These are phyloP conservation scores for Etheostoma spectabile DNA, from an alignment of 2,113 vertebrate species.

Conservation along the genomic window DNA sequence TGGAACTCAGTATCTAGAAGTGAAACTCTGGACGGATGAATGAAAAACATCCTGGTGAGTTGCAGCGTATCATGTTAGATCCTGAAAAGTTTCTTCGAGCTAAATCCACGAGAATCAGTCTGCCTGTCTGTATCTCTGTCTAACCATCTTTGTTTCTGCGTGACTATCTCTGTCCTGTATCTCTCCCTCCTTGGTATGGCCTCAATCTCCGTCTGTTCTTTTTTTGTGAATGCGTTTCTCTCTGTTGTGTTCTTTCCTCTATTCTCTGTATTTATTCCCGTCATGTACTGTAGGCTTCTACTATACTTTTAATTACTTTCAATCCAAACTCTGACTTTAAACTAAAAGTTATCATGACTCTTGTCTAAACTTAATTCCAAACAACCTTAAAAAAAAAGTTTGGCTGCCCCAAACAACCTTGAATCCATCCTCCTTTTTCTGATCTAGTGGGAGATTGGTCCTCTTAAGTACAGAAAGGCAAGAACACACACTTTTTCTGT, in stretches of 20 bases:
- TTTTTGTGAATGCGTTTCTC: not conserved
- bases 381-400: not conserved
- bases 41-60: conserved; percentile 21
- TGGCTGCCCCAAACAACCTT: not conserved
- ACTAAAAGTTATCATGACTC: not conserved
- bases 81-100: conserved; percentile 8
- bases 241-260: not conserved
- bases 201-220: not conserved
- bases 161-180: not conserved
- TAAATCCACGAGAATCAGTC: not conserved
- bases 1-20: conserved; percentile 37
- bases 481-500: not conserved
- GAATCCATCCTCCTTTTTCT: not conserved
- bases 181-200: not conserved
- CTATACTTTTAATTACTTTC: not conserved
- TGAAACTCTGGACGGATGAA: conserved; percentile 24
- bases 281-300: not conserved
- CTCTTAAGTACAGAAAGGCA: conserved; percentile 18
- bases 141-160: not conserved
- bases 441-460: not conserved
- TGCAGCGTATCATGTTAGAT: not conserved
- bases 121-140: not conserved
- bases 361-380: not conserved
- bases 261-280: not conserved
- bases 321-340: not conserved